Conservation (phyloP, 2,113 vertebrate genomes). For the Bombycilla garrulus region DNA sequence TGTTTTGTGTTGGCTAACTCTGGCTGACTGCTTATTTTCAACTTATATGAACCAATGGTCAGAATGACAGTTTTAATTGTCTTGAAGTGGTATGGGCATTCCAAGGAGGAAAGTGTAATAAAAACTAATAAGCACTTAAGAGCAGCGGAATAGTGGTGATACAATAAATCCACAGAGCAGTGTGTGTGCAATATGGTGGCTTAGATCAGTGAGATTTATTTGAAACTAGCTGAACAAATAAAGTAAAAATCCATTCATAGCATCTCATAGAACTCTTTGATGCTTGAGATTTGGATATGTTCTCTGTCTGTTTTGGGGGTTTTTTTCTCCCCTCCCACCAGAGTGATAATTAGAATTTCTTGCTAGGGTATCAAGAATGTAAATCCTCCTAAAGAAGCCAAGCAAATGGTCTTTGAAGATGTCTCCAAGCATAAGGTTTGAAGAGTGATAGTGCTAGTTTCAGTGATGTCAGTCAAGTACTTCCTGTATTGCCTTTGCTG, state of each 20-base stretch:
- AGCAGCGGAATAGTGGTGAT: neutral
- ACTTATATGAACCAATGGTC: neutral
- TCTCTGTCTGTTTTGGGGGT: rapidly evolving
- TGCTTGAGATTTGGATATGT: rapidly evolving
- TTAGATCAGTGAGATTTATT: neutral
- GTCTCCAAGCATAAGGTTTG: neutral
- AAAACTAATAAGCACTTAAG: neutral
- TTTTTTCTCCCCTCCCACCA: neutral
- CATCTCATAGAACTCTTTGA: neutral
- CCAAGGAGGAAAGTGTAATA: neutral
- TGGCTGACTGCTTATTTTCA: neutral
- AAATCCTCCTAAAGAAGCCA: neutral
- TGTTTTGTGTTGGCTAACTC: neutral
- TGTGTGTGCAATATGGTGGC: rapidly evolving
- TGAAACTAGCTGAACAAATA: neutral
- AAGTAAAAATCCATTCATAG: neutral
- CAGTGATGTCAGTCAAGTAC: neutral
- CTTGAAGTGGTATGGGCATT: neutral
- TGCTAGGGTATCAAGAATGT: neutral
- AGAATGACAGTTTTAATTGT: neutral
- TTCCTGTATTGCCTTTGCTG: neutral
- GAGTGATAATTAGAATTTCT: neutral
- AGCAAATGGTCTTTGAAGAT: neutral
- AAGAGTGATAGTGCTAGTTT: neutral
- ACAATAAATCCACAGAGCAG: neutral